Base-by-base conservation (phyloP, 2,113 vertebrate genomes). In the Chitala chitala region DNA sequence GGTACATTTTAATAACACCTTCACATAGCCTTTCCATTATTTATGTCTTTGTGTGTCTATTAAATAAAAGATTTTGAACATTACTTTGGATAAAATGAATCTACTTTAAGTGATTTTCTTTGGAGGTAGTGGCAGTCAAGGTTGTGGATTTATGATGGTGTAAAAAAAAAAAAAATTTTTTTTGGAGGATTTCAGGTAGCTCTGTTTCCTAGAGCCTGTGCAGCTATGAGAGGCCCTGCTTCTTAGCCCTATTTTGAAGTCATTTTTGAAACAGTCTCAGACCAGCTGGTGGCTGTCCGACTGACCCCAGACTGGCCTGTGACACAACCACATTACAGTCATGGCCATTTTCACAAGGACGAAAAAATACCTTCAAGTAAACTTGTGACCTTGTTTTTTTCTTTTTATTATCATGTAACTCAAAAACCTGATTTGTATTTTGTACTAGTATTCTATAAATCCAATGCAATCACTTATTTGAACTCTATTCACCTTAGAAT, bases 241-340 rank as follows among this genome's bases (percentile, higher is more conserved):
- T 81, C 76, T 76, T n/a, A 42, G 80, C 31, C 69, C 80, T 73
- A 72, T 71, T 80, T 71, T 78, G 76, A 82, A 84, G 81, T 79
- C 65, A 75, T 74, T 61, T 77, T 77, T 78, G n/a, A 74, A 61
- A 78, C 61, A 3, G 63, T 40, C 54, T 61, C 7, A 31, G 78
- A 85, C 80, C 82, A 78, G 76, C 84, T 78, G 83, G 81, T 77
- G 69, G 79, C 77, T 82, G 80, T 81, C 69, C 38, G 71, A 68
- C 61, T 74, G 78, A 80, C 80, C 73, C 75, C 71, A 84, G 81
- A 81, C 82, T 73, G 77, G 76, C 76, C 77, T 58, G 68, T 66
- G 65, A 66, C 64, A 7, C n/a, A 1, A 6, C 10, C 36, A 44
- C 15, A 66, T 4, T 44, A 12, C 20, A 22, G 38, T 38, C 33